A percentile compares a stretch with the other conserved stretches of the same genome.
Conservation (phyloP, 2,113 vertebrate species). For the Lepus timidus region DNA sequence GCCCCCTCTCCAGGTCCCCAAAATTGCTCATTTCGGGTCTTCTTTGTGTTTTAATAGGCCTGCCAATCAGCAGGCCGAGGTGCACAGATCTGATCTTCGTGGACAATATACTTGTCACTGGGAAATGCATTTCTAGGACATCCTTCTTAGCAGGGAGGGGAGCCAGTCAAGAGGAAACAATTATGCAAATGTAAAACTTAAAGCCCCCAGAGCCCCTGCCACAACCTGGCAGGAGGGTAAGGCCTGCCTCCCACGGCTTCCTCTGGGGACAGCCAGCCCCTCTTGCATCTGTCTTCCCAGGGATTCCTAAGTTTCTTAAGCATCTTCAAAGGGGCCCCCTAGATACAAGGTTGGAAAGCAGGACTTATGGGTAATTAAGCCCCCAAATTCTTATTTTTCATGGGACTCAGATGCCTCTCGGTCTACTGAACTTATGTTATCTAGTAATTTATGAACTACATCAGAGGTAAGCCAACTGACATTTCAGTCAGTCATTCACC, state of each 20-base stretch:
- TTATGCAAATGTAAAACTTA: slow-evolving; percentile 63
- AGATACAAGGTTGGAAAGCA: not conserved
- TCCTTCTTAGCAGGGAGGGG: slow-evolving; percentile 19
- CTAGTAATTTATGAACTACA: not conserved
- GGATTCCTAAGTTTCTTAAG: not conserved
- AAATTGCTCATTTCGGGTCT: slow-evolving; percentile 66
- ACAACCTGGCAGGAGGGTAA: not conserved
- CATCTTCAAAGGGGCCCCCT: not conserved
- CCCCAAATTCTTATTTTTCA: not conserved
- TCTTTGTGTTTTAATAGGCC: slow-evolving; percentile 70
- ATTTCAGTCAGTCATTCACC: not conserved
- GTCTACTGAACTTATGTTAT: slow-evolving; percentile 32
- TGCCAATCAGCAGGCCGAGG: slow-evolving; percentile 40
- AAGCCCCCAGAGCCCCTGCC: slow-evolving; percentile 18
- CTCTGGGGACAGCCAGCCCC: not conserved
- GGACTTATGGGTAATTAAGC: not conserved
- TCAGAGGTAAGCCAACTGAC: not conserved
- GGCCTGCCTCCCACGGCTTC: not conserved
- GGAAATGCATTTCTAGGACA: slow-evolving; percentile 58
- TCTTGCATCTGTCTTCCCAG: not conserved
- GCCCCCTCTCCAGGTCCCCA: slow-evolving; percentile 3
- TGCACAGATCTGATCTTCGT: slow-evolving; percentile 4
- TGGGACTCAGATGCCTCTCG: not conserved
- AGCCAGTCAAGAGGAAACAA: slow-evolving; percentile 57
- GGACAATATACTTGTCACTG: slow-evolving; percentile 63